Conservation (phyloP, 2,888 invertebrate genomes). For the Agonopterix alstromeriana region DNA sequence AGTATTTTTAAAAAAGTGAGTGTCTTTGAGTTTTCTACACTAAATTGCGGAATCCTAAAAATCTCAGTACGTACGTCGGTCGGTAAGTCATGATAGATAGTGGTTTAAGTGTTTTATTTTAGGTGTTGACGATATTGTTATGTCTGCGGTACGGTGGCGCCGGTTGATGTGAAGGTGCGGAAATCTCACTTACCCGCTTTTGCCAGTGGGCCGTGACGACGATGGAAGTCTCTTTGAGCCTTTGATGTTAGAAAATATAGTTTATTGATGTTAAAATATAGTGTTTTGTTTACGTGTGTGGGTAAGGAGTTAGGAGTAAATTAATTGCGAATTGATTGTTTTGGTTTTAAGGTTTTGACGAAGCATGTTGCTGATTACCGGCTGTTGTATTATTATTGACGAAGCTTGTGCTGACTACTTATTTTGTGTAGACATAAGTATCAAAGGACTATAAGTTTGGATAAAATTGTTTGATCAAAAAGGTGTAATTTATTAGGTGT, state of each 20-base stretch:
- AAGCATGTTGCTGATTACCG: too few species aligned
- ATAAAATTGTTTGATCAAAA: too few species aligned
- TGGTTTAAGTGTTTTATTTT: slow-evolving; percentile 63
- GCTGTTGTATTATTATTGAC: too few species aligned
- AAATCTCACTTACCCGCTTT: slow-evolving; percentile 17
- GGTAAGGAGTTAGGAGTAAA: background rate
- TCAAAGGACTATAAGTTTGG: too few species aligned
- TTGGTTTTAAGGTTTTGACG: too few species aligned
- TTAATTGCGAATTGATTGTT: slow-evolving; percentile 2
- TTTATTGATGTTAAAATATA: slow-evolving; percentile 8
- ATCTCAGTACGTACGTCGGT: slow-evolving; percentile 1
- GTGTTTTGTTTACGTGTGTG: slow-evolving; percentile 4
- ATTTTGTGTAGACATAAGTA: too few species aligned
- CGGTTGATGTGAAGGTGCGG: slow-evolving; percentile 40
- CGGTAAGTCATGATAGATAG: slow-evolving; percentile 40
- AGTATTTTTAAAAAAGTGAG: too few species aligned
- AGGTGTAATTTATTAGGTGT: too few species aligned
- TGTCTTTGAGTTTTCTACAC: too few species aligned
- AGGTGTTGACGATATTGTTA: slow-evolving; percentile 46
- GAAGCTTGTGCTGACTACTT: too few species aligned
- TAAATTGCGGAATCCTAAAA: too few species aligned
- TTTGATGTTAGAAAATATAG: slow-evolving; percentile 18
- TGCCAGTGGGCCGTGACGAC: slow-evolving; percentile 16
- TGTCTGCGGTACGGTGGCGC: slow-evolving; percentile 48
- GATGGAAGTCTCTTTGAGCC: slow-evolving; percentile 17